A percentile compares a stretch with the other conserved stretches of the same genome.
phyloP scores from a whole-genome alignment of 2,113 vertebrate species.

The Stigmatopora argus region DNA sequence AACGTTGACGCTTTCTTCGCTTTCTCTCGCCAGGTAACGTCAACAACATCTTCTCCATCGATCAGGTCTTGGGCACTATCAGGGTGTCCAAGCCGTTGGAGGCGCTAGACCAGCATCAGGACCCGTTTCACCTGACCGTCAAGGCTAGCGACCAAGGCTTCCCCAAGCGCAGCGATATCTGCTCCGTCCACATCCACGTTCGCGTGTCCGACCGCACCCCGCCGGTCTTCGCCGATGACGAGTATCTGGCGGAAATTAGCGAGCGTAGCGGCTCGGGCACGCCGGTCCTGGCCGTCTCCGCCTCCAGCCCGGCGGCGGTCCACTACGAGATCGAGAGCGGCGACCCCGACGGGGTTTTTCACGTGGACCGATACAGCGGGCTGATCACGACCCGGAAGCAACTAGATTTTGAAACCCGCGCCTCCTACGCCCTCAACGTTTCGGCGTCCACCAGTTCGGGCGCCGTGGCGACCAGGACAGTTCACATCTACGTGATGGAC shows the following conservation, averaged over 20 bases:
- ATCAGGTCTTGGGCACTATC: conserved; percentile 77
- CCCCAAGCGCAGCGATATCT: conserved; percentile 77
- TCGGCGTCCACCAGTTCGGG: conserved; percentile 77
- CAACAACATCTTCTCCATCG: conserved; percentile 79
- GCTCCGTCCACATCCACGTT: conserved; percentile 74
- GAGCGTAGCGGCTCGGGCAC: conserved; percentile 74
- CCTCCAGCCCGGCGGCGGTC: conserved; percentile 77
- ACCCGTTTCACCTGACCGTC: conserved; percentile 77
- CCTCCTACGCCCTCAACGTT: conserved; percentile 81
- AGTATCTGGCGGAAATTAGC: conserved; percentile 86
- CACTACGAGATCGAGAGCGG: conserved; percentile 85
- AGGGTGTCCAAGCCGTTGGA: conserved; percentile 72
- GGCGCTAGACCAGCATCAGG: conserved; percentile 59
- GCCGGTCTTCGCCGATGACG: conserved; percentile 77
- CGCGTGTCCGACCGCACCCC: conserved; percentile 77
- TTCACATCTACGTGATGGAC: conserved; percentile 83
- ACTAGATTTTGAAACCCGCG: conserved; percentile 81
- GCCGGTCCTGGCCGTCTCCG: conserved; percentile 75
- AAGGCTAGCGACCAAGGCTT: conserved; percentile 86
- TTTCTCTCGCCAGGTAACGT: conserved; percentile 77
- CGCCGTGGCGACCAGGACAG: conserved; percentile 63
- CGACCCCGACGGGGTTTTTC: conserved; percentile 77
- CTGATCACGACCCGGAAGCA: conserved; percentile 75
- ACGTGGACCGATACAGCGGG: conserved; percentile 84
- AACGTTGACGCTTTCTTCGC: not conserved